Evolutionary conservation across 2,797 vertebrate genomes (phyloP), one percentile per base, ranked within the genome.

Genomic region (Discoglossus pictus): DNA sequence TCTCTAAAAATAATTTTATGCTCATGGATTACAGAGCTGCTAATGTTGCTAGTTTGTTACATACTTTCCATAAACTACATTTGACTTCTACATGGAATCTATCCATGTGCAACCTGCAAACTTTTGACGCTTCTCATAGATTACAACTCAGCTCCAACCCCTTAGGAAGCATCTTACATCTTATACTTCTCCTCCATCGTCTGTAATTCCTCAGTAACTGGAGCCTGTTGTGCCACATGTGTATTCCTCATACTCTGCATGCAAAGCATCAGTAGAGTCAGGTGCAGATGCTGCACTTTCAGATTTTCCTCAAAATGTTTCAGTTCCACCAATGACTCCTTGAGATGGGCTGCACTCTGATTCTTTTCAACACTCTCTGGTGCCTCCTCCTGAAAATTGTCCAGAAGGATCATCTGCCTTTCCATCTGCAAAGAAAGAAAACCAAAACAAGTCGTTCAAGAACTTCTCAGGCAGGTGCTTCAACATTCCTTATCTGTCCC

Each of bases 351-450:
- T 0, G 74, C 78, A 27, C 83, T 79, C 17, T 78, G 79, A 4
- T 80, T 88, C 36, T 73, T 69, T 79, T 75, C 79, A 20, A 85
- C 76, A 60, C 51, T 54, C 4, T 89, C 84, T 7, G 92, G 92
- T 6, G 92, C 82, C 60, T 97, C 94, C 9, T 88, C 89, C 83
- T 93, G 91, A 76, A 94, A 85, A 77, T 91, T 87, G 73, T 94
- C 88, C 7, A 96, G 82, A 63, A 93, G 83, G 13, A 82, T 80
- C 7, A 89, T 80, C 58, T 94, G 87, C 65, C 90, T 87, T 82
- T 93, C 91, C 82, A 98, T 82, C 97, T 99, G 80, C 62, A 65
- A 50, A 68, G 76, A 78, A 9, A 72, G 52, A 15, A n/a, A 39
- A 15, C 7, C 42, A 17, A 17, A n/a, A n/a, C n/a, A 31, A 4